phyloP scores from a whole-genome alignment of 2,797 vertebrate genomes.

The Pteronotus mesoamericanus region DNA sequence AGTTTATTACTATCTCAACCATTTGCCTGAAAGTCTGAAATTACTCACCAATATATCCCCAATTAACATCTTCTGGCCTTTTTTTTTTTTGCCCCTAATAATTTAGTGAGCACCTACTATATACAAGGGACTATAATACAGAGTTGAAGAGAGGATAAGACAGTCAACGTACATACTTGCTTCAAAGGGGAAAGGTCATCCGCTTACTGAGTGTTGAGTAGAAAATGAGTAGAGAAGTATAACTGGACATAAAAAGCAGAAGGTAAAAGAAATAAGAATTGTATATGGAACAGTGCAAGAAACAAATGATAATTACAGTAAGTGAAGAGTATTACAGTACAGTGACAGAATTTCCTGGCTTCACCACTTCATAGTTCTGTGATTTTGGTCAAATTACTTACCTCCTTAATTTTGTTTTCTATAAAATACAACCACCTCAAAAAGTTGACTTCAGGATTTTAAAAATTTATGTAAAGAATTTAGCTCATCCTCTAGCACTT shows the following conservation, averaged over 20 bases:
- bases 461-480: neutral
- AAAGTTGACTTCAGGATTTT: neutral
- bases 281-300: neutral
- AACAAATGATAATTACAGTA: neutral
- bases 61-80: neutral
- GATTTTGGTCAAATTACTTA: neutral
- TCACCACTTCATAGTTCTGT: neutral
- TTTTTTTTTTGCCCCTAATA: neutral
- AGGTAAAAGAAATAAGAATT: neutral
- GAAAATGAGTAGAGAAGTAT: neutral
- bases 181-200: neutral
- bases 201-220: neutral
- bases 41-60: neutral
- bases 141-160: neutral
- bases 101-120: neutral
- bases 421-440: neutral
- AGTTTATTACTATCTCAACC: neutral
- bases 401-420: neutral
- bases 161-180: neutral
- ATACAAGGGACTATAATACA: neutral
- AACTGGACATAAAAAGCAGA: neutral
- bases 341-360: neutral
- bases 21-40: neutral
- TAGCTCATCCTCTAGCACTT: neutral
- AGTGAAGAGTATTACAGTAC: neutral